Evolutionary conservation across 2,797 vertebrate genomes (phyloP), one percentile per base, ranked within the genome.

Genomic region (Benthosema pterotum): DNA sequence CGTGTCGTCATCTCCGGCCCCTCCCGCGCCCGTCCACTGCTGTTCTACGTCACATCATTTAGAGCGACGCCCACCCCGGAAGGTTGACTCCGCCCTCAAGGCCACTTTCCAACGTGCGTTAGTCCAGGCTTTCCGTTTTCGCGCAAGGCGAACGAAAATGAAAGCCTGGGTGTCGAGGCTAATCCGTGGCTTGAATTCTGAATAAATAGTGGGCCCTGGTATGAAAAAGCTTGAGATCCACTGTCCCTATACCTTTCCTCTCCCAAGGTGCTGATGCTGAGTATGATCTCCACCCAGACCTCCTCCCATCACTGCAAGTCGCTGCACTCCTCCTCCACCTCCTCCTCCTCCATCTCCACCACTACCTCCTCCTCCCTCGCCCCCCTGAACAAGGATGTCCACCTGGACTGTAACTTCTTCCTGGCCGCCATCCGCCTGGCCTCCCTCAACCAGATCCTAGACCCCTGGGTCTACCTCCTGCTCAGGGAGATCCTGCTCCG

Each of bases 401-500:
- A 74, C 55, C 68, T 83, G 19, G 94, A 98, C 59, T 98, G 97
- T 72, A 89, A 93, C 56, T 93, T 96, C 85, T 95, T 96, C 55
- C 84, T 99, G 73, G 96, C 89, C 0, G 94, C 95, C 0, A 94
- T 99, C 71, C 96, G 97, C 55, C 75, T 99, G 90, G 98, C 98
- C 42, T 99, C 98, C 0, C 92, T 99, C 7, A 99, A 99, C 87
- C 98, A 99, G 89, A 99, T 99, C 82, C 92, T 99, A 78, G 97
- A 99, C 75, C 98, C 98, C 0, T 99, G 98, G 98, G 95, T 99
- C 72, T 99, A 99, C 76, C 87, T 99, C 85, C 94, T 99, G 42
- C 82, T 99, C 58, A 88, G 97, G 71, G 95, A 96, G 89, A 98
- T 99, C 81, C 91, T 98, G 3, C 91, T 99, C 14, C 93, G 90